Evolutionary conservation across 2,797 vertebrate species (phyloP).

Genomic region (Acrossocheilus fasciatus): DNA sequence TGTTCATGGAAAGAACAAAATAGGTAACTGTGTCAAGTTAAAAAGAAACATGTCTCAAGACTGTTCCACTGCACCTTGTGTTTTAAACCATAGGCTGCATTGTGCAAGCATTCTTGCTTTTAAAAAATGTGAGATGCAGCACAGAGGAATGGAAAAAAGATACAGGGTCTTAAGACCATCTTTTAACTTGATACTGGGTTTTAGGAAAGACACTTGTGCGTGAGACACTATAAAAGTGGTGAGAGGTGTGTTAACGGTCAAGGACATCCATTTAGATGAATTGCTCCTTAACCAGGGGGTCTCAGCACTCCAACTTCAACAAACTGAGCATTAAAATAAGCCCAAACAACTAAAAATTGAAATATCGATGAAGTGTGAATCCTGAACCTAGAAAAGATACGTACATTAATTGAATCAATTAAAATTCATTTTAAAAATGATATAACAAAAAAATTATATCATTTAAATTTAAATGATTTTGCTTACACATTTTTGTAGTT

Average conservation of each 20-base stretch:
- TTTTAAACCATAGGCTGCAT: not conserved
- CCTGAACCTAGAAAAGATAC: not conserved
- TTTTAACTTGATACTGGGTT: not conserved
- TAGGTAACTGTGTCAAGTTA: not conserved
- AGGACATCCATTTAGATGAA: not conserved
- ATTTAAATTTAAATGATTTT: not conserved
- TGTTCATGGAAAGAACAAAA: not conserved
- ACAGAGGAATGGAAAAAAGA: not conserved
- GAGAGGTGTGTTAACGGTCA: not conserved
- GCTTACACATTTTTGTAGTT: not conserved
- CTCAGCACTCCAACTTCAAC: not conserved
- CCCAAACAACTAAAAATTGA: not conserved
- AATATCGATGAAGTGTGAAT: not conserved
- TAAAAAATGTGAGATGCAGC: not conserved
- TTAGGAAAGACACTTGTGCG: not conserved
- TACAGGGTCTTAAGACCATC: not conserved
- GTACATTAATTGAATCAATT: not conserved
- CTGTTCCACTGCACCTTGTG: not conserved
- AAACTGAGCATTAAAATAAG: not conserved
- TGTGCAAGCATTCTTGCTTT: not conserved
- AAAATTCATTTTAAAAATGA: not conserved
- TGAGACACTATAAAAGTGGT: not conserved
- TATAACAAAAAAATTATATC: too few relatives aligned
- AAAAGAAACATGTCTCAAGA: not conserved
- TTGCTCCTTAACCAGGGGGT: not conserved